Evolutionary conservation across 2,888 invertebrate genomes (phyloP).

Genomic region (Uropetala carovei): DNA sequence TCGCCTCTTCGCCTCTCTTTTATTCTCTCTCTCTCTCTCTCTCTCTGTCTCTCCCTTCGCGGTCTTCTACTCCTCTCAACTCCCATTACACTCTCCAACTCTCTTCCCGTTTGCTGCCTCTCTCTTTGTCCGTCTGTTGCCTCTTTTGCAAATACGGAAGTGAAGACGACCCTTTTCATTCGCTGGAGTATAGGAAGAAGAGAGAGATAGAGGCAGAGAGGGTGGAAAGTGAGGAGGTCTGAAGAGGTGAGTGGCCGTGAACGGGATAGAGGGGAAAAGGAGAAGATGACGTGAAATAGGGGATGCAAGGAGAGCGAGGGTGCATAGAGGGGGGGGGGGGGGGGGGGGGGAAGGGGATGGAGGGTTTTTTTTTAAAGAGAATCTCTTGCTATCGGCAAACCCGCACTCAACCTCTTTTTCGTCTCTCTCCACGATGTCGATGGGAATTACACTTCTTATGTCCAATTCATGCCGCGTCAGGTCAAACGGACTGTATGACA

Average conservation of each 20-base stretch:
- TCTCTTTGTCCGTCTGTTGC: not conserved
- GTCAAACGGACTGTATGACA: not conserved
- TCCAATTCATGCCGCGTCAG: not conserved
- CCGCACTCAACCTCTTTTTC: not conserved
- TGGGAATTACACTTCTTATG: not conserved
- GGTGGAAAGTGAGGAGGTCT: not conserved
- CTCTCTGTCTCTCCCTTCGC: not conserved
- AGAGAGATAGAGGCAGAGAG: no score
- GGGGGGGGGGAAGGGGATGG: no score
- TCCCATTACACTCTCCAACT: not conserved
- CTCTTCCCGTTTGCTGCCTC: not conserved
- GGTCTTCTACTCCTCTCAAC: not conserved
- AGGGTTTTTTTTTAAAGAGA: not conserved
- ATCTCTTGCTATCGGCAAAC: not conserved
- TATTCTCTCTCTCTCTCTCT: not conserved
- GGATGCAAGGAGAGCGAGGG: not conserved
- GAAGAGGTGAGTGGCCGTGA: no score
- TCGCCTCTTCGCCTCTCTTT: not conserved
- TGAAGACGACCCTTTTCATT: no score
- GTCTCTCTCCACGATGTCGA: not conserved
- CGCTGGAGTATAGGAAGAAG: no score
- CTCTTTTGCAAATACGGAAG: not conserved
- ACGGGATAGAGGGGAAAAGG: no score
- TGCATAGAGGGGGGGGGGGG: no score
- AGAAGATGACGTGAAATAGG: not conserved